A percentile compares a stretch with the other conserved stretches of the same genome.
Conservation (phyloP, 2,888 invertebrate species). For the Fabriciana adippe region DNA sequence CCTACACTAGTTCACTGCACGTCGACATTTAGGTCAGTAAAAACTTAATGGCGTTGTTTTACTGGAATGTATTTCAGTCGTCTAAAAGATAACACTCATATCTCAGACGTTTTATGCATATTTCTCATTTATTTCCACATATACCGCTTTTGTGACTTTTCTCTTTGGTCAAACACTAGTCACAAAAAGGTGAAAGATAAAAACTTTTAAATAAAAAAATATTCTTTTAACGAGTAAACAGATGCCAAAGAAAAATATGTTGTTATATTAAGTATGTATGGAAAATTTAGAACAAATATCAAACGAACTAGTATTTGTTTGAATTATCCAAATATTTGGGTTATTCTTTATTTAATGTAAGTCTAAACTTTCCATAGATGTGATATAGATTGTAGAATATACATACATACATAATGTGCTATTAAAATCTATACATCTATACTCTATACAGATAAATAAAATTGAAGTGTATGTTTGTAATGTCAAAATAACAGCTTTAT, state of each 20-base stretch:
- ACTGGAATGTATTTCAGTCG: conserved; percentile 3
- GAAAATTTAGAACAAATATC: neutral
- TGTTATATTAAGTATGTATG: conserved; percentile 1
- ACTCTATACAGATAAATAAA: too few species aligned
- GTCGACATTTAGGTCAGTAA: conserved; percentile 17
- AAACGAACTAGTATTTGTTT: too few species aligned
- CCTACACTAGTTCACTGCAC: neutral
- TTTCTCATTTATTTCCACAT: conserved; percentile 4
- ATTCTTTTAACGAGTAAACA: neutral
- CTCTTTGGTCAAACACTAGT: conserved; percentile 12
- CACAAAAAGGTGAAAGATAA: neutral
- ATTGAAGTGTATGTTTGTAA: too few species aligned
- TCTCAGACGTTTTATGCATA: conserved; percentile 16
- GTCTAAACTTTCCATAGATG: conserved; percentile 2
- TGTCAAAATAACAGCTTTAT: too few species aligned
- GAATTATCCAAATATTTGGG: too few species aligned
- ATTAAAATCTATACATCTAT: too few species aligned
- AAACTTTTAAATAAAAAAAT: neutral
- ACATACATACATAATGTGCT: too few species aligned
- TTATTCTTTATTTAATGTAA: neutral
- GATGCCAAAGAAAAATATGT: neutral
- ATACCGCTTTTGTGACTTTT: conserved; percentile 5
- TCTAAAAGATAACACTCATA: conserved; percentile 15
- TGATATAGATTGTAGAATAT: too few species aligned
- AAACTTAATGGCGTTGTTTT: conserved; percentile 16